Base-by-base conservation (phyloP, 35 echinoderm and acorn worm species). In the Amphiura filiformis region DNA sequence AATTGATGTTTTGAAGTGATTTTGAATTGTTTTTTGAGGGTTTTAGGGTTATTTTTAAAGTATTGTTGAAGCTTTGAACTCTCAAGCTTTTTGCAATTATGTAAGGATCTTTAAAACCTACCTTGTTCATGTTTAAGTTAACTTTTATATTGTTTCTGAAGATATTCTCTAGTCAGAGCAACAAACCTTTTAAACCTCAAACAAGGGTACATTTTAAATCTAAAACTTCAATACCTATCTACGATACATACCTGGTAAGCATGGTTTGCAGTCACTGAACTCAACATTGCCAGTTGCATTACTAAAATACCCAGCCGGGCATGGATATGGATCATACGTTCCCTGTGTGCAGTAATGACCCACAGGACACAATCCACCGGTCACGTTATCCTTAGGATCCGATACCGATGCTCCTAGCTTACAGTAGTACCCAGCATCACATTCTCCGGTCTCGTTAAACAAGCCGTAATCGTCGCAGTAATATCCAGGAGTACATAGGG, bases 361-460 rank as follows among this genome's bases (percentile, higher is more conserved):
- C 7, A 76, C 57, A 30, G 95, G 92, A 76, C 95, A 97, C 30
- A 81, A 42, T 15, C 65, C 89, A 36, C 95, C 95, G 4, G 95
- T 94, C 18, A 92, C 39, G 52, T 81, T 80, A 57, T 97, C 92
- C 2, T 76, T 85, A 11, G 95, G 95, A 38, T 94, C 84, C 15
- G 76, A 64, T 80, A 78, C 81, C 26, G n/a, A 83, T 33, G 95
- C 95, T 13, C 92, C 92, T 52, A 79, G 42, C 9, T 31, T 91
- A 38, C 95, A 97, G 83, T 91, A 97, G 82, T 97, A 94, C 20
- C 95, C 95, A 36, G 92, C 75, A 52, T 97, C 92, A 44, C 95
- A 97, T 33, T 87, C 65, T 20, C 77, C 95, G 0, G 92, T 94
- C 36, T 90, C 95, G 52, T 88, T 90, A 2, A 81, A 76, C 56